Evolutionary conservation across 2,888 invertebrate genomes (phyloP).

Genomic region (Caenorhabditis imperialis): DNA sequence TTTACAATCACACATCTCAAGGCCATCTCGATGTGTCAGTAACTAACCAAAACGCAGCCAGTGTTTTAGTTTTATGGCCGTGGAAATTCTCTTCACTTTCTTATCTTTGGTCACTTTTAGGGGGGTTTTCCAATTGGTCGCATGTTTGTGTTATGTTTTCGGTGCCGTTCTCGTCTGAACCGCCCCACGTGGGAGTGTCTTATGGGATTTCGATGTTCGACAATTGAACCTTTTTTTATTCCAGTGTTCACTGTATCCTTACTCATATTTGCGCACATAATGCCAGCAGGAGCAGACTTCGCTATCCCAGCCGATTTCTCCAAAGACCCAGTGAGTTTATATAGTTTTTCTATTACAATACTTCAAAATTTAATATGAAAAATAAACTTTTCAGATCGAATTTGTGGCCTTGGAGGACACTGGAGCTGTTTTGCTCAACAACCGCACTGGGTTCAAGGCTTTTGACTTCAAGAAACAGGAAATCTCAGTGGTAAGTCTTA

Average conservation of each 20-base stretch:
- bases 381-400: conserved; percentile 15
- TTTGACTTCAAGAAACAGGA: conserved; percentile 16
- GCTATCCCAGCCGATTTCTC: conserved; percentile 36
- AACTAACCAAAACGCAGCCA: too few relatives aligned
- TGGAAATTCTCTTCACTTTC: too few relatives aligned
- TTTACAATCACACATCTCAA: conserved; percentile 6
- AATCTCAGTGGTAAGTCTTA: conserved; percentile 15
- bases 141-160: too few relatives aligned
- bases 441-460: conserved; percentile 13
- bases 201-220: conserved; percentile 1
- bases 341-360: not conserved
- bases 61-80: too few relatives aligned
- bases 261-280: conserved; percentile 1
- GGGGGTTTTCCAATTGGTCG: too few relatives aligned
- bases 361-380: not conserved
- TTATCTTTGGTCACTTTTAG: too few relatives aligned
- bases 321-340: conserved; percentile 13
- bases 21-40: conserved; percentile 8
- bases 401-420: conserved; percentile 37
- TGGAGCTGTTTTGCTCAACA: conserved; percentile 23
- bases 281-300: conserved; percentile 18
- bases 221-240: not conserved
- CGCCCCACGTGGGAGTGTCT: too few relatives aligned
- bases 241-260: not conserved
- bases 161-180: too few relatives aligned